Evolutionary conservation across 2,888 invertebrate genomes (phyloP).

Genomic region (Cosmia pyralina): DNA sequence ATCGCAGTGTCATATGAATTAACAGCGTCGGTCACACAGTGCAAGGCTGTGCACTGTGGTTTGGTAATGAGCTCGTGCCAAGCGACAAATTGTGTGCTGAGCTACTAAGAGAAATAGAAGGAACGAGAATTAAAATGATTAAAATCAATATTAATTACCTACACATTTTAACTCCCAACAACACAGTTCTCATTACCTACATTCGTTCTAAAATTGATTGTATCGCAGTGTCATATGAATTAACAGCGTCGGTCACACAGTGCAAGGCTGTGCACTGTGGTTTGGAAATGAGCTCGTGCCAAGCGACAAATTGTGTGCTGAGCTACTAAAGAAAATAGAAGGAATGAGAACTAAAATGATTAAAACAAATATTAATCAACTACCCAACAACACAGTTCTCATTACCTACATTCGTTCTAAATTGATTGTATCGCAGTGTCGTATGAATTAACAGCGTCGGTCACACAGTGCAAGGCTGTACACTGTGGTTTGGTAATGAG

Average conservation of each 20-base stretch:
- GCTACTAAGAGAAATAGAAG: conserved; percentile 35
- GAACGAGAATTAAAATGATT: conserved; percentile 16
- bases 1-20: conserved; percentile 42
- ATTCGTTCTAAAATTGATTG: conserved; percentile 42
- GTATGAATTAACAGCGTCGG: conserved; percentile 46
- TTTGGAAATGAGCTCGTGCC: conserved; percentile 80
- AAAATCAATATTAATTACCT: background rate
- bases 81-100: conserved; percentile 55
- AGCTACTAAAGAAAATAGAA: conserved; percentile 41
- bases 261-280: conserved; percentile 66
- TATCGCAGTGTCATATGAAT: conserved; percentile 40
- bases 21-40: conserved; percentile 35
- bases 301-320: conserved; percentile 53
- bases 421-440: conserved; percentile 33
- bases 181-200: conserved; percentile 51
- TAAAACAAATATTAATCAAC: background rate
- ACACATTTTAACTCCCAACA: background rate
- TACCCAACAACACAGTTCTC: conserved; percentile 12
- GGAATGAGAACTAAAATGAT: conserved; percentile 1
- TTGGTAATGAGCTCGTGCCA: conserved; percentile 79
- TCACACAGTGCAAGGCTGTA: conserved; percentile 26
- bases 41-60: conserved; percentile 68
- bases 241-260: conserved; percentile 37
- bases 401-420: conserved; percentile 53
- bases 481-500: conserved; percentile 81